Conservation (phyloP, 2,888 invertebrate genomes). For the Lamproptera curius region DNA sequence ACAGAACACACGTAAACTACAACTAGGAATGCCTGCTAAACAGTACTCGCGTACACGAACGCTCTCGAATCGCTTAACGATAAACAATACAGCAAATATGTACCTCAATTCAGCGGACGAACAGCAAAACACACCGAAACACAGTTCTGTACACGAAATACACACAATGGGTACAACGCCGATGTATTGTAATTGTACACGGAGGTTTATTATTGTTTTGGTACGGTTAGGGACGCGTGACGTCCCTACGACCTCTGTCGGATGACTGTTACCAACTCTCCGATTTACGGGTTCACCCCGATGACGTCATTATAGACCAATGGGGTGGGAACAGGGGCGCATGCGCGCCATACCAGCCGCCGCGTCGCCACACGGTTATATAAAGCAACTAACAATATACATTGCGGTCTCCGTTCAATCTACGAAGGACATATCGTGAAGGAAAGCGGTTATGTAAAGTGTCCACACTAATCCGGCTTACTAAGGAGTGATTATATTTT, state of each 20-base stretch:
- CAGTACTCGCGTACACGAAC: constrained; percentile 26
- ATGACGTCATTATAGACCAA: constrained; percentile 76
- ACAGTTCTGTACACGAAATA: too few relatives aligned
- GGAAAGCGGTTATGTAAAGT: constrained; percentile 38
- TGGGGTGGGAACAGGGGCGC: constrained; percentile 62
- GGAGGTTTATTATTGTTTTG: constrained; percentile 49
- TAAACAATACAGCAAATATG: constrained; percentile 51
- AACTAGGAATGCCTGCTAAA: too few relatives aligned
- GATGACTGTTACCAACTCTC: constrained; percentile 74
- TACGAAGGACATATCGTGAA: too few relatives aligned
- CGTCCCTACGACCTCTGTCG: constrained; percentile 56
- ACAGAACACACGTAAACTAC: too few relatives aligned
- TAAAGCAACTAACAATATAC: constrained; percentile 40
- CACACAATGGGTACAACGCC: too few relatives aligned
- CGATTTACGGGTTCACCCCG: constrained; percentile 70
- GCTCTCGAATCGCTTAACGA: constrained; percentile 41
- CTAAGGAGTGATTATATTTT: too few relatives aligned
- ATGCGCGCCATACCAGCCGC: constrained; percentile 66
- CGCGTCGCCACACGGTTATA: constrained; percentile 57
- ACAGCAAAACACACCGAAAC: too few relatives aligned
- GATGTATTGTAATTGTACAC: constrained; percentile 30
- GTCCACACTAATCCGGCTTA: constrained; percentile 10
- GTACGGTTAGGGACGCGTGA: constrained; percentile 44
- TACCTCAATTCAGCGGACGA: constrained; percentile 33
- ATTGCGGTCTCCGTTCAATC: constrained; percentile 52